phyloP scores from a whole-genome alignment of 2,888 invertebrate species.

The Trachelus troglodyta region DNA sequence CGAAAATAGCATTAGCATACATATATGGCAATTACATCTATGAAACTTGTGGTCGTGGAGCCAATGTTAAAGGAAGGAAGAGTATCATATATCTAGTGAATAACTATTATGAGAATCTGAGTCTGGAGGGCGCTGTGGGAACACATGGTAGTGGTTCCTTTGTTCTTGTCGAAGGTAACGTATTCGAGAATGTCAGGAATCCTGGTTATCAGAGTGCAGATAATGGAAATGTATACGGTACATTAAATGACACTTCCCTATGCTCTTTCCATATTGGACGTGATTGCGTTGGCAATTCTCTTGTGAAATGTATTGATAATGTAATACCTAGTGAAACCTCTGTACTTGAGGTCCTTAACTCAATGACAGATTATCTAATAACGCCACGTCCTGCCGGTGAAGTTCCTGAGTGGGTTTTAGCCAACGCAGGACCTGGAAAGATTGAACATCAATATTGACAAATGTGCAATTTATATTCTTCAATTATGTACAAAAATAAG shows the following conservation, averaged over 20 bases:
- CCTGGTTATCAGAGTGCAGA: neutral
- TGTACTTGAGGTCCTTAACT: neutral
- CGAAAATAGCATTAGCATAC: neutral
- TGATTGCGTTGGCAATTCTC: neutral
- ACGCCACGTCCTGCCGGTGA: neutral
- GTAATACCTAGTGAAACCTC: neutral
- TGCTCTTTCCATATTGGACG: neutral
- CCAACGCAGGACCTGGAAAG: neutral
- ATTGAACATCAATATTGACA: neutral
- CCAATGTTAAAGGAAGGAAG: neutral
- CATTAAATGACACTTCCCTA: neutral
- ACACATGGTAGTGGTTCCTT: neutral
- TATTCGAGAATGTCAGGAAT: neutral
- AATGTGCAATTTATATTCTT: too few relatives aligned
- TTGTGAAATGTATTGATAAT: neutral
- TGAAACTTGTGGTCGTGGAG: neutral
- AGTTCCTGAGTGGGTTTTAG: neutral
- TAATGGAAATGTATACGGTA: neutral
- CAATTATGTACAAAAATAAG: too few relatives aligned
- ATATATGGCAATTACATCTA: neutral
- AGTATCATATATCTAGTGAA: neutral
- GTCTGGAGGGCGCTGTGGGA: neutral
- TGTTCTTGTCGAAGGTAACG: neutral
- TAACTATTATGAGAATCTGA: neutral
- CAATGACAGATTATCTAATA: neutral